Conservation (phyloP, 2,888 invertebrate genomes). For the Pelosia muscerda region DNA sequence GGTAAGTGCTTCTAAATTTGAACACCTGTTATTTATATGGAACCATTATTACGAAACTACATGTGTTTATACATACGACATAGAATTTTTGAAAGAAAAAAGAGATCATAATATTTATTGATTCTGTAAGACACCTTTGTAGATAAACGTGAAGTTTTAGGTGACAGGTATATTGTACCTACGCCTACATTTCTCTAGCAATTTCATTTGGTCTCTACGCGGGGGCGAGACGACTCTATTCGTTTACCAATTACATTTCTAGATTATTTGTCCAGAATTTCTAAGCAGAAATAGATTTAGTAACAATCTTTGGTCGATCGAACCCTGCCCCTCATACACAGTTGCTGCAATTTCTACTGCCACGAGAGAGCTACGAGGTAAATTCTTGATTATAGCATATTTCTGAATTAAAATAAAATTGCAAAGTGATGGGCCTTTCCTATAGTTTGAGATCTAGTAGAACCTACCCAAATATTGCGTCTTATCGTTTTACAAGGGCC, state of each 20-base stretch:
- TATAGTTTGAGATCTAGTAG: no score
- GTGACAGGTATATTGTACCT: neutral
- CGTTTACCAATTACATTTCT: neutral
- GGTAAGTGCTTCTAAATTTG: slow-evolving; percentile 27
- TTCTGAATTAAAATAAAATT: neutral
- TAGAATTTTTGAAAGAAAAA: neutral
- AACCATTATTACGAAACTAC: neutral
- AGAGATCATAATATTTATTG: neutral
- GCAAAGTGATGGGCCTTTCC: no score
- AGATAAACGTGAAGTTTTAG: neutral
- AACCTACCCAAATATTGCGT: neutral
- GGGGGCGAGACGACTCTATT: neutral
- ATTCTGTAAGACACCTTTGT: slow-evolving; percentile 1
- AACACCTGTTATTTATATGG: neutral
- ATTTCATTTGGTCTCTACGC: neutral
- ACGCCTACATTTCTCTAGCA: neutral
- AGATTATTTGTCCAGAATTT: neutral
- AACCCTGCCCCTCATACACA: neutral
- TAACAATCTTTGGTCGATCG: neutral
- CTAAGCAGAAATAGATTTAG: neutral
- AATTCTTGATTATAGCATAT: neutral
- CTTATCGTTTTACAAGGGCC: neutral
- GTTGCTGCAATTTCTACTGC: neutral
- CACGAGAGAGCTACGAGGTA: neutral
- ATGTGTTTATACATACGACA: neutral